These are phyloP conservation scores for Gobio occitaniae DNA, from an alignment of 2,797 vertebrate species.

Conservation along the genomic window DNA sequence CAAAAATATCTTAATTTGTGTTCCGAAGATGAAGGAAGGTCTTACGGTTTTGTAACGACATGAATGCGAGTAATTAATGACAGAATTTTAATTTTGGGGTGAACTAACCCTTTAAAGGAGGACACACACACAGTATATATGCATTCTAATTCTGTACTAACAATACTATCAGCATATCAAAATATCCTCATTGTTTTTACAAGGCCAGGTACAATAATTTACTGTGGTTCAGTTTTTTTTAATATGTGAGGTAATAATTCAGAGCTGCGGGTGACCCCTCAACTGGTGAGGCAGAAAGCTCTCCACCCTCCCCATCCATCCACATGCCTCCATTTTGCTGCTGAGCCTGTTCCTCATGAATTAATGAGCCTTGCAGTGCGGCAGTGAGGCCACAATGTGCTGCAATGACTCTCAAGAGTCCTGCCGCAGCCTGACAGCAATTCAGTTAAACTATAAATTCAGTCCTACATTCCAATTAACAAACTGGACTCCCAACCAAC, in stretches of 20 bases:
- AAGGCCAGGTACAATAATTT: not conserved
- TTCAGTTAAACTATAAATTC: not conserved
- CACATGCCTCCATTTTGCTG: slow-evolving; percentile 39
- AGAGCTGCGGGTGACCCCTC: slow-evolving; percentile 8
- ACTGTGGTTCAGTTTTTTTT: slow-evolving; percentile 7
- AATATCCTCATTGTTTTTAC: not conserved
- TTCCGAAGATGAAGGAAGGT: no score
- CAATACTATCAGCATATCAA: not conserved
- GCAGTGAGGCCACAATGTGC: slow-evolving; percentile 25
- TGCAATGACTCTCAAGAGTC: slow-evolving; percentile 36
- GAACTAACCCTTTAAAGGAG: no score
- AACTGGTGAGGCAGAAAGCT: not conserved
- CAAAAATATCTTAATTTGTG: no score
- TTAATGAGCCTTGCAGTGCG: slow-evolving; percentile 58
- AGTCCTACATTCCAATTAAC: not conserved
- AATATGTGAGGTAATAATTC: slow-evolving; percentile 1
- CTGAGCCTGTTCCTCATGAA: slow-evolving; percentile 56
- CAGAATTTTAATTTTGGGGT: no score
- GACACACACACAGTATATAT: not conserved
- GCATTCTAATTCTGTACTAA: not conserved
- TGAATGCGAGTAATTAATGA: no score
- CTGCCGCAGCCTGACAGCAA: slow-evolving; percentile 17
- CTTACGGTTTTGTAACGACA: no score
- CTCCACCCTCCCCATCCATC: slow-evolving; percentile 25
- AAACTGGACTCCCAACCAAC: not conserved